These are phyloP conservation scores for Malurus alboscapulatus DNA, from an alignment of 2,113 vertebrate species.

Conservation along the genomic window DNA sequence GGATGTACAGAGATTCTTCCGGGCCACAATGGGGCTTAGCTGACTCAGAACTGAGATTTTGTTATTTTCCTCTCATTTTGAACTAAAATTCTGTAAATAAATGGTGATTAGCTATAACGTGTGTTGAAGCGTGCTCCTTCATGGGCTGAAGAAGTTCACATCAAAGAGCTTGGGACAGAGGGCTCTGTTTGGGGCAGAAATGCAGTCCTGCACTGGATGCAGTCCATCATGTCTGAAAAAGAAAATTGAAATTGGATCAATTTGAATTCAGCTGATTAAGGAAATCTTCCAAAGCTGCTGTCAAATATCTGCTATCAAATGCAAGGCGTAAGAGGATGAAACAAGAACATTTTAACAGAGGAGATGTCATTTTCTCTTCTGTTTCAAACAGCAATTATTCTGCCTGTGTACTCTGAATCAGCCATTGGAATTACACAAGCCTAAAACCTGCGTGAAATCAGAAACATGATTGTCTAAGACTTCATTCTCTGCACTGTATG, in stretches of 20 bases:
- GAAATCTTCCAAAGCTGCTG: neutral
- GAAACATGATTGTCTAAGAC: conserved; percentile 7
- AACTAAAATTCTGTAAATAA: neutral
- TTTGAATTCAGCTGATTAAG: neutral
- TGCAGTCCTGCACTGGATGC: neutral
- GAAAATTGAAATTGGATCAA: neutral
- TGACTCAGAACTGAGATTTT: neutral
- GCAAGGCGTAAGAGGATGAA: neutral
- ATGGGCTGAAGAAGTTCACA: neutral
- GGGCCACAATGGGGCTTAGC: neutral
- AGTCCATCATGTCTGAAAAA: neutral
- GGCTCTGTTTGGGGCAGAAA: neutral
- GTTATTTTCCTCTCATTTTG: neutral
- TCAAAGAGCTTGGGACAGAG: neutral
- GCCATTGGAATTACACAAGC: neutral
- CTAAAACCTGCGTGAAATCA: conserved; percentile 32
- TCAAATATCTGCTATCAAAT: neutral
- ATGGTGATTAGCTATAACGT: neutral
- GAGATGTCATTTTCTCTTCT: neutral
- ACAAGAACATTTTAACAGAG: neutral
- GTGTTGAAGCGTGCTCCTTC: neutral
- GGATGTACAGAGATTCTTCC: neutral
- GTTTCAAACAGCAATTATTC: neutral
- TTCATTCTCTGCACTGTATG: neutral
- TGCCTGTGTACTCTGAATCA: neutral